Conservation (phyloP, 2,888 invertebrate species). For the Dascillus cervinus region DNA sequence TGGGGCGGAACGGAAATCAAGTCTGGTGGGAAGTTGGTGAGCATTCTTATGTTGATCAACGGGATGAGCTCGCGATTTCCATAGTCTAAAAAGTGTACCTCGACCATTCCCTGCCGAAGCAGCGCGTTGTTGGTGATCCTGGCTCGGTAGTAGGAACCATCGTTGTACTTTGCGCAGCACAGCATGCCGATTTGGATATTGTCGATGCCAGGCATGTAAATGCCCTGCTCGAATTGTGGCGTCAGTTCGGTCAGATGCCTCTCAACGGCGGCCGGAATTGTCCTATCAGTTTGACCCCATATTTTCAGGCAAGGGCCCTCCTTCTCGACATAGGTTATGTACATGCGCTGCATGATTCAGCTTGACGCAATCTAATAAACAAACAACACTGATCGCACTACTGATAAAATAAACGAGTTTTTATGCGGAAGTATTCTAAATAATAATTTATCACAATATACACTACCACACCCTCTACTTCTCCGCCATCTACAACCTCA, state of each 20-base stretch:
- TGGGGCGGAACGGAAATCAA: constrained; percentile 46
- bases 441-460: too few species aligned
- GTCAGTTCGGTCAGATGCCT: constrained; percentile 43
- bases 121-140: constrained; percentile 47
- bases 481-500: too few species aligned
- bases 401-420: too few species aligned
- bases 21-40: constrained; percentile 47
- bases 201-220: constrained; percentile 28
- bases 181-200: constrained; percentile 45
- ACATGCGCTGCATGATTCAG: too few species aligned
- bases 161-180: constrained; percentile 62
- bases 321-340: constrained; percentile 60
- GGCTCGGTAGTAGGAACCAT: constrained; percentile 58
- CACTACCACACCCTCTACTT: too few species aligned
- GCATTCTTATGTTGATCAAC: constrained; percentile 50
- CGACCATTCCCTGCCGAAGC: constrained; percentile 48
- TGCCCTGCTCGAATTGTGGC: constrained; percentile 44
- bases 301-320: constrained; percentile 63
- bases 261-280: constrained; percentile 50
- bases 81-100: constrained; percentile 62
- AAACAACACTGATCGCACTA: too few species aligned
- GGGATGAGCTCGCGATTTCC: constrained; percentile 58
- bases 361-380: too few species aligned
- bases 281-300: constrained; percentile 62
- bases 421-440: too few species aligned